phyloP scores from a whole-genome alignment of 2,797 vertebrate species.

The Diceros bicornis region DNA sequence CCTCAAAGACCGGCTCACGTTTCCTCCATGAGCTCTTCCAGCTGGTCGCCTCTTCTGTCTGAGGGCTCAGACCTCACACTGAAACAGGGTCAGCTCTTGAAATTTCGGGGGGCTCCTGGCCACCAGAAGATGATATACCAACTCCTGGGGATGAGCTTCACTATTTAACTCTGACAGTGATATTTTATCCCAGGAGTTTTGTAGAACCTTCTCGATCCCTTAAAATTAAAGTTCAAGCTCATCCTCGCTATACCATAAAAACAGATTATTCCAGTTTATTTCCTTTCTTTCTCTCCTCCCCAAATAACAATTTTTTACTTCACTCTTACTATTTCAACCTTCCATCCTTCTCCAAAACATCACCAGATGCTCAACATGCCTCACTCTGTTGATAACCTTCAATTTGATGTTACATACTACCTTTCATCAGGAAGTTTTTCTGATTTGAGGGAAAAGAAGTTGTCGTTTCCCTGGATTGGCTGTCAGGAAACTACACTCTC shows the following conservation, averaged over 20 bases:
- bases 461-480: neutral
- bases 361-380: neutral
- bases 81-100: rapidly evolving
- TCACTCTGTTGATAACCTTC: neutral
- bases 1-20: neutral
- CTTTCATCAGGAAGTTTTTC: neutral
- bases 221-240: neutral
- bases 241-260: neutral
- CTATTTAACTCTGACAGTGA: neutral
- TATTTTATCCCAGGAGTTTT: neutral
- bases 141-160: neutral
- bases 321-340: neutral
- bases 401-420: no score
- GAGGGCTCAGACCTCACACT: neutral
- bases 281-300: neutral
- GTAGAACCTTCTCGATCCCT: neutral
- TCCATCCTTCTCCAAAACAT: neutral
- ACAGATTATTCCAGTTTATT: neutral
- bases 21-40: neutral
- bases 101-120: neutral
- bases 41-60: neutral
- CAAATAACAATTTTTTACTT: neutral
- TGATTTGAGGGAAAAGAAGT: neutral
- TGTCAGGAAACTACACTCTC: neutral
- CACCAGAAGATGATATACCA: neutral